These are phyloP conservation scores for Dasysyrphus tricinctus DNA, from an alignment of 2,888 invertebrate species.

Conservation along the genomic window DNA sequence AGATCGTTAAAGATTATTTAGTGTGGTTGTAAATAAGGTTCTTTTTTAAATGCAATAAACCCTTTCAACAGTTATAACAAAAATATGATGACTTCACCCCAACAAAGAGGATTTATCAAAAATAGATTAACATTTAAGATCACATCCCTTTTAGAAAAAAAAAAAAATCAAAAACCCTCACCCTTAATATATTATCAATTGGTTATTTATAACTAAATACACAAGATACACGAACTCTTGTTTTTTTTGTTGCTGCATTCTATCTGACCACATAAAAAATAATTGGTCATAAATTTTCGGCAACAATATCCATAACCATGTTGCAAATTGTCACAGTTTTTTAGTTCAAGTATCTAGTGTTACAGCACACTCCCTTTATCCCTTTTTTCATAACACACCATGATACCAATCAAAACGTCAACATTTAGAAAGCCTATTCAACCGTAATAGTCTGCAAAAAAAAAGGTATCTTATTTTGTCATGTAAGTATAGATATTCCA, in stretches of 20 bases:
- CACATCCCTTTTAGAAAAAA: neutral
- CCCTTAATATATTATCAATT: constrained; percentile 65
- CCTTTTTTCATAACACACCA: constrained; percentile 38
- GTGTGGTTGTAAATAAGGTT: constrained; percentile 3
- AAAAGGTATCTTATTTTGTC: constrained; percentile 29
- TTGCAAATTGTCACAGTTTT: constrained; percentile 67
- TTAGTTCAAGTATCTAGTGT: constrained; percentile 57
- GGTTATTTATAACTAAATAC: constrained; percentile 59
- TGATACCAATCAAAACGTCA: constrained; percentile 62
- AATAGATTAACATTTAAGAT: constrained; percentile 4
- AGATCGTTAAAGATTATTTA: neutral
- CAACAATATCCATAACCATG: constrained; percentile 29
- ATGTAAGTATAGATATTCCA: neutral
- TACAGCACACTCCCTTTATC: constrained; percentile 4
- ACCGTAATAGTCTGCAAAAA: constrained; percentile 61
- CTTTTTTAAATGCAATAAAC: neutral
- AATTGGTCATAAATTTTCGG: constrained; percentile 36
- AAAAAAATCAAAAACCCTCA: constrained; percentile 12
- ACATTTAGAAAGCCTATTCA: constrained; percentile 58
- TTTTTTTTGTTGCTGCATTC: constrained; percentile 10
- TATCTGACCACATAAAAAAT: constrained; percentile 28
- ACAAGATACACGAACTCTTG: constrained; percentile 30
- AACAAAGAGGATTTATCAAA: neutral
- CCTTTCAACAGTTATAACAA: neutral
- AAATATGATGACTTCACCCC: neutral